Conservation (phyloP, 2,888 invertebrate genomes). For the Cheilosia grossa region DNA sequence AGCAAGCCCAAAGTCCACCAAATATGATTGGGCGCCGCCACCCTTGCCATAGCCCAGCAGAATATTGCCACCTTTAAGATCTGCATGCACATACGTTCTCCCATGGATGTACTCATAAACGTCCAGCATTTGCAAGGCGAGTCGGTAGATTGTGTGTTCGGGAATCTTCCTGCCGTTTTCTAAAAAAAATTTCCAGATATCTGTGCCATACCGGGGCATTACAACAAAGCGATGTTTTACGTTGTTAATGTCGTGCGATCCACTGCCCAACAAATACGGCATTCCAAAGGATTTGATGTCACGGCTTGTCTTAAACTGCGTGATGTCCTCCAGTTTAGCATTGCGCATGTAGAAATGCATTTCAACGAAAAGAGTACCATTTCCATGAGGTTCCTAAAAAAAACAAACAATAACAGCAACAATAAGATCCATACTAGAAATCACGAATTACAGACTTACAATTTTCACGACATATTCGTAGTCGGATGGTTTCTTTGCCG, state of each 20-base stretch:
- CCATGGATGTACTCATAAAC: slow-evolving; percentile 96
- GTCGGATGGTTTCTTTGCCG: slow-evolving; percentile 84
- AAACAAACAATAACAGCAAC: too few relatives aligned
- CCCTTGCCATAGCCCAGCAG: slow-evolving; percentile 88
- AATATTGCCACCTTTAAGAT: slow-evolving; percentile 97
- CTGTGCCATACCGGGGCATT: slow-evolving; percentile 94
- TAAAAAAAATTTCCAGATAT: slow-evolving; percentile 91
- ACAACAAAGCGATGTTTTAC: slow-evolving; percentile 94
- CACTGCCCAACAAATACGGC: slow-evolving; percentile 89
- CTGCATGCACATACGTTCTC: slow-evolving; percentile 96
- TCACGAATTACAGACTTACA: slow-evolving; percentile 85
- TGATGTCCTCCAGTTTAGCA: slow-evolving; percentile 84
- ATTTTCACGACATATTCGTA: slow-evolving; percentile 91
- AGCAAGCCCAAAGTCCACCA: slow-evolving; percentile 97
- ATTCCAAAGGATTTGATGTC: slow-evolving; percentile 77
- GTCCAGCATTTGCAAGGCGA: slow-evolving; percentile 94
- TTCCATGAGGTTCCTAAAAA: slow-evolving; percentile 77
- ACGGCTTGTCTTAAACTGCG: slow-evolving; percentile 74
- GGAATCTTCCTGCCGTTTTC: slow-evolving; percentile 88
- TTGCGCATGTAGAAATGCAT: slow-evolving; percentile 90
- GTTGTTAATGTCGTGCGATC: slow-evolving; percentile 89
- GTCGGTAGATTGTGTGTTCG: slow-evolving; percentile 89
- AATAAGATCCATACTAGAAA: neutral
- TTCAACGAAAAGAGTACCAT: slow-evolving; percentile 87
- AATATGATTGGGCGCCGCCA: slow-evolving; percentile 89